These are phyloP conservation scores for Cyanocitta stelleri DNA, from an alignment of 2,113 vertebrate species.

Conservation along the genomic window DNA sequence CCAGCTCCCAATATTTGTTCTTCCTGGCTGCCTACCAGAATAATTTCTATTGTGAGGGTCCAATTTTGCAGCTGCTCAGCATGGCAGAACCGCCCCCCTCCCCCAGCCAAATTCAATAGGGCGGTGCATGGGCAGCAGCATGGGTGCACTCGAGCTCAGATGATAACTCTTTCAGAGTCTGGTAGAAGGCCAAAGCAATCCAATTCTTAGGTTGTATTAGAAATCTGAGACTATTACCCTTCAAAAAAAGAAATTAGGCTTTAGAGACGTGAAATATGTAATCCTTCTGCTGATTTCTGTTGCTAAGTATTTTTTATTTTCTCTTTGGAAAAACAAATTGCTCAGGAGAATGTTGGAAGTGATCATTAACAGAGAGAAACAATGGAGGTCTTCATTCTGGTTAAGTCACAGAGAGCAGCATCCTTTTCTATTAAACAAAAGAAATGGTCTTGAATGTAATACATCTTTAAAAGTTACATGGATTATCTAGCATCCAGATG, in stretches of 20 bases:
- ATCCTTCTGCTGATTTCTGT: neutral
- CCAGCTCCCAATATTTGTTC: constrained; percentile 17
- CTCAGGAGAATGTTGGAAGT: neutral
- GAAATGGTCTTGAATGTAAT: neutral
- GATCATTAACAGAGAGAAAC: neutral
- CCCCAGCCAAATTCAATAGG: constrained; percentile 1
- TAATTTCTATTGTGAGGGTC: constrained; percentile 29
- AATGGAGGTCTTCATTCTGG: neutral
- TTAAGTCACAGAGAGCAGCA: neutral
- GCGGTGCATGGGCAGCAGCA: neutral
- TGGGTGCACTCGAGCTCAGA: neutral
- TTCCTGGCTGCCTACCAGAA: constrained; percentile 36
- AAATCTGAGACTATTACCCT: constrained; percentile 20
- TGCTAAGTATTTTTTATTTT: neutral
- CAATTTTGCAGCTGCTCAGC: constrained; percentile 41
- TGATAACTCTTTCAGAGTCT: constrained; percentile 36
- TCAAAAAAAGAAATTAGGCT: constrained; percentile 27
- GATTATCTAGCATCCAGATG: neutral
- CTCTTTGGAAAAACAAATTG: neutral
- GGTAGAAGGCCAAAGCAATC: constrained; percentile 29
- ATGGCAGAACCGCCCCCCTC: constrained; percentile 14
- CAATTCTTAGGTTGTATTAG: constrained; percentile 5
- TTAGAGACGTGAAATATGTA: neutral
- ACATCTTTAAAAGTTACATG: neutral
- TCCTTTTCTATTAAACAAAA: neutral